These are phyloP conservation scores for Threskiornis aethiopicus DNA, from an alignment of 2,797 vertebrate species.

Conservation along the genomic window DNA sequence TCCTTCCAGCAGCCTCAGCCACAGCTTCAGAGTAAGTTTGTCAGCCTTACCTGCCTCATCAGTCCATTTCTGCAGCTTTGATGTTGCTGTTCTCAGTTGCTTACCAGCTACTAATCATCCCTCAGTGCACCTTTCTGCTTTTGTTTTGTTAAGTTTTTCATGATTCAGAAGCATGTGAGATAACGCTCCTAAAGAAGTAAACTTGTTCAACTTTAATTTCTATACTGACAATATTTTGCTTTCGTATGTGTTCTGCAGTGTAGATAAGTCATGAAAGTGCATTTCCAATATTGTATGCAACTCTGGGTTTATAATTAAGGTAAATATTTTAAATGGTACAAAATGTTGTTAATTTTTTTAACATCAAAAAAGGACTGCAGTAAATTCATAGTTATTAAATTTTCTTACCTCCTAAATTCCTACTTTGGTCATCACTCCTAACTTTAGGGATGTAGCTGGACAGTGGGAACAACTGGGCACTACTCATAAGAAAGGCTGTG, in stretches of 20 bases:
- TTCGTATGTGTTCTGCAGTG: background rate
- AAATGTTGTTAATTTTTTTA: background rate
- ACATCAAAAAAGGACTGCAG: background rate
- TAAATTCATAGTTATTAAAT: background rate
- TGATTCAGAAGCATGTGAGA: constrained; percentile 59
- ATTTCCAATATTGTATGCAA: background rate
- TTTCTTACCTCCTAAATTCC: background rate
- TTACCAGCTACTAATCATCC: constrained; percentile 61
- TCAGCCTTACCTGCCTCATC: constrained; percentile 90
- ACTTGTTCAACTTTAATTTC: constrained; percentile 31
- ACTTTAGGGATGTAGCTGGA: background rate
- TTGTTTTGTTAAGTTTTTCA: constrained; percentile 55
- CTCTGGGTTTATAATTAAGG: background rate
- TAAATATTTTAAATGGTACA: background rate
- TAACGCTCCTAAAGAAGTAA: constrained; percentile 40
- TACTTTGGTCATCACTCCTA: background rate
- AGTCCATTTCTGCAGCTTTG: constrained; percentile 86
- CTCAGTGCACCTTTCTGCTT: constrained; percentile 57
- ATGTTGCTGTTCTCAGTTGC: constrained; percentile 70
- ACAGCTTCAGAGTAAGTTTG: constrained; percentile 99
- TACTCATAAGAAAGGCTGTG: background rate
- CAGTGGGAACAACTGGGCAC: background rate
- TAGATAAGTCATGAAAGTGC: background rate
- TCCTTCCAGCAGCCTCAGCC: constrained; percentile 98
- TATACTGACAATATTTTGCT: background rate